Evolutionary conservation across 2,888 invertebrate species (phyloP), one percentile per base, ranked within the genome.

Genomic region (Pristionchus entomophagus): DNA sequence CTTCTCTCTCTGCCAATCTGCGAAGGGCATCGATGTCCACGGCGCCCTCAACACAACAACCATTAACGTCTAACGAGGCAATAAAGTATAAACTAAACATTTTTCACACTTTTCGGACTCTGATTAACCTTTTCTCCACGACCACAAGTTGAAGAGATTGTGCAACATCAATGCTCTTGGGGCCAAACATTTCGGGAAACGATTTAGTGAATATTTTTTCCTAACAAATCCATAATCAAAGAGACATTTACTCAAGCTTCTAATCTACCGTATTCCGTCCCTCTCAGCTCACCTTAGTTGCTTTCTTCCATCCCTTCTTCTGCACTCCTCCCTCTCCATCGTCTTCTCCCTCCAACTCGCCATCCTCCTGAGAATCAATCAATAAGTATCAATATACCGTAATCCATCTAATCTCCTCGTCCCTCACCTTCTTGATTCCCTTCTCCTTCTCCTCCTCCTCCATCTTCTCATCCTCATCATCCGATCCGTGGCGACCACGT

Each of bases 21-120:
- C 87, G 86, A 29, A 90, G 89, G 12, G 88, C 83, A 38, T 87
- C 87, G n/a, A 89, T 65, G 82, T 91, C 91, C 17, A 90, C 91
- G 6, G 81, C 59, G n/a, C 83, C 81, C 82, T 82, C 19, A 14
- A 62, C 10, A n/a, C n/a, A 59, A 38, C 38, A 59, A n/a, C n/a
- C n/a, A n/a, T n/a, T n/a, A n/a, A n/a, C n/a, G n/a, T n/a, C n/a
- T n/a, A n/a, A n/a, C n/a, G n/a, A n/a, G n/a, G n/a, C n/a, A n/a
- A n/a, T n/a, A n/a, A n/a, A n/a, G n/a, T n/a, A n/a, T n/a, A n/a
- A n/a, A n/a, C n/a, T n/a, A n/a, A n/a, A n/a, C n/a, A n/a, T n/a
- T n/a, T n/a, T n/a, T n/a, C n/a, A n/a, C n/a, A n/a, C n/a, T n/a
- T n/a, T n/a, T n/a, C n/a, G n/a, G n/a, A n/a, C n/a, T n/a, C n/a